phyloP scores from a whole-genome alignment of 2,888 invertebrate genomes.

The Tethea ocularis region DNA sequence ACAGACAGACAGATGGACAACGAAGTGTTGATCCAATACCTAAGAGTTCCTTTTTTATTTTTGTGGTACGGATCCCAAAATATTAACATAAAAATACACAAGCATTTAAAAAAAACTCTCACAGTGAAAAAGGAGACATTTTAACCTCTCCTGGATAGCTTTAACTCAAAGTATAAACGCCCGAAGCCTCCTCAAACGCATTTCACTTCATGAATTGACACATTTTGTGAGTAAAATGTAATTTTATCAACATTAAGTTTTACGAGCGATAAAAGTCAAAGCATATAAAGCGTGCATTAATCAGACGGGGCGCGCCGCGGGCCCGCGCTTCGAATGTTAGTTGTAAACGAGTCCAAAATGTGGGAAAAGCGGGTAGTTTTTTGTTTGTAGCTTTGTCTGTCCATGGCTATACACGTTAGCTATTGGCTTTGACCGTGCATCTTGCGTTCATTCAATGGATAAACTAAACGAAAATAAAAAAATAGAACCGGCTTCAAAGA shows the following conservation, averaged over 20 bases:
- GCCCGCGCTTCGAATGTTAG: background rate
- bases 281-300: background rate
- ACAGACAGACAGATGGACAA: too few species aligned
- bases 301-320: background rate
- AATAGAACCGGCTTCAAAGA: too few species aligned
- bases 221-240: slow-evolving; percentile 6
- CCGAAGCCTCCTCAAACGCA: background rate
- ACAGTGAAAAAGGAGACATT: background rate
- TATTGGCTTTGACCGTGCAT: background rate
- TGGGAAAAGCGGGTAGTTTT: background rate
- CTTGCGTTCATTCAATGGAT: too few species aligned
- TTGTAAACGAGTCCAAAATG: background rate
- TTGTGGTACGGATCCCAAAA: too few species aligned
- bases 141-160: background rate
- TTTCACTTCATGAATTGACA: background rate
- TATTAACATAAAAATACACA: too few species aligned
- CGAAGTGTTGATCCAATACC: too few species aligned
- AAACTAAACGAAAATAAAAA: too few species aligned
- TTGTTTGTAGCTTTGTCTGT: background rate
- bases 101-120: too few species aligned
- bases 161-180: background rate
- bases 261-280: slow-evolving; percentile 1
- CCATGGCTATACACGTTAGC: background rate
- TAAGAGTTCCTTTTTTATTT: too few species aligned
- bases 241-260: slow-evolving; percentile 1